Conservation (phyloP, 2,888 invertebrate genomes). For the Hemistola chrysoprasaria region DNA sequence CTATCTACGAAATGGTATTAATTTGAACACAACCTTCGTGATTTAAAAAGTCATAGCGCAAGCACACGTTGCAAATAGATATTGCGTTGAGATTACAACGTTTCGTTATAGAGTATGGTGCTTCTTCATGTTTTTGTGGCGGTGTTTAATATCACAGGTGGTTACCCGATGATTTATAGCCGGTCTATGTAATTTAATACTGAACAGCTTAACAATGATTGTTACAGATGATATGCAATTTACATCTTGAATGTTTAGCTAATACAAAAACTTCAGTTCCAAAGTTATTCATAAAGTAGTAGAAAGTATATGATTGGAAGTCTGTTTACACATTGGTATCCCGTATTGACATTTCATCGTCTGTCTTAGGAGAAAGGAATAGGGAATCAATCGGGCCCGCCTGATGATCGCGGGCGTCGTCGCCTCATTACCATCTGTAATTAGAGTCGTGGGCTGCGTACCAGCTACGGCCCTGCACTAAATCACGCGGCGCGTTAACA, state of each 20-base stretch:
- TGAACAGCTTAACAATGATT: conserved; percentile 14
- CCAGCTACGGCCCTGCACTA: conserved; percentile 65
- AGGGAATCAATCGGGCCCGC: conserved; percentile 39
- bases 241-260: background rate
- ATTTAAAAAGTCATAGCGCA: conserved; percentile 27
- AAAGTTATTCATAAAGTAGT: no score
- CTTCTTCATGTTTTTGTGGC: conserved; percentile 19
- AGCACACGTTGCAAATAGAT: conserved; percentile 37
- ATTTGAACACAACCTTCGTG: conserved; percentile 37
- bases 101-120: conserved; percentile 24
- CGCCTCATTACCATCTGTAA: conserved; percentile 78
- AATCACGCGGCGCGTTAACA: conserved; percentile 66
- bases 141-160: conserved; percentile 19
- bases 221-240: conserved; percentile 1
- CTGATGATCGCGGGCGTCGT: conserved; percentile 42
- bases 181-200: conserved; percentile 8
- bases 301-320: no score
- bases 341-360: conserved; percentile 31
- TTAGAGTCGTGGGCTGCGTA: conserved; percentile 70
- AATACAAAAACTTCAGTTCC: no score
- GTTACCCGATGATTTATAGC: conserved; percentile 19
- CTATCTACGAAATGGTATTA: conserved; percentile 41
- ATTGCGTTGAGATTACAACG: conserved; percentile 35
- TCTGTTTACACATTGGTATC: no score
- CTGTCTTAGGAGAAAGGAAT: conserved; percentile 28